Conservation (phyloP, 2,888 invertebrate genomes). For the Hydrotaea cyrtoneurina region DNA sequence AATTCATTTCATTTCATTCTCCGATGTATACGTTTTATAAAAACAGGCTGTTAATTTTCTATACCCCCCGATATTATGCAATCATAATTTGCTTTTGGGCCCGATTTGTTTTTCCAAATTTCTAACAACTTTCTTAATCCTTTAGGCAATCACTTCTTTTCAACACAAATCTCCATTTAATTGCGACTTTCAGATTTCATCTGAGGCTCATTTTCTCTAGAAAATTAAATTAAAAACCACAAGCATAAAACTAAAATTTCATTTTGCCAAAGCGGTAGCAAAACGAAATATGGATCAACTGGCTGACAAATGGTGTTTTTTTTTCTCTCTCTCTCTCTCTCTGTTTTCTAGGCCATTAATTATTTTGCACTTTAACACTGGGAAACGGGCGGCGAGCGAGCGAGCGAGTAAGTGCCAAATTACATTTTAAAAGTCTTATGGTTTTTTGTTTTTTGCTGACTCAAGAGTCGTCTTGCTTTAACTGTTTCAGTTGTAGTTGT, state of each 20-base stretch:
- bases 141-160: too few relatives aligned
- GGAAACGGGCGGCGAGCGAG: too few relatives aligned
- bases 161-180: constrained; percentile 56
- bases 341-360: constrained; percentile 57
- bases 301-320: constrained; percentile 15
- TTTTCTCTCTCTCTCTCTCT: too few relatives aligned
- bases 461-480: too few relatives aligned
- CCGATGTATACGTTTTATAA: too few relatives aligned
- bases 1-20: too few relatives aligned
- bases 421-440: constrained; percentile 49
- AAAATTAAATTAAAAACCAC: background rate
- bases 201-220: background rate
- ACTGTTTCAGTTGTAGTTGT: constrained; percentile 22
- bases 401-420: constrained; percentile 29
- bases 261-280: background rate
- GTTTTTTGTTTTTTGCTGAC: constrained; percentile 1
- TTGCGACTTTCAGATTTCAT: constrained; percentile 42
- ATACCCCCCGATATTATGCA: too few relatives aligned
- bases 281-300: constrained; percentile 53
- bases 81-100: too few relatives aligned
- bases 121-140: too few relatives aligned
- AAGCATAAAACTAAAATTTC: background rate
- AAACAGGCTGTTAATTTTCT: too few relatives aligned
- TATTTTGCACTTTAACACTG: constrained; percentile 57
- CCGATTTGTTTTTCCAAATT: too few relatives aligned